Percentiles rank a stretch among this genome's conserved stretches.
Evolutionary conservation across 2,888 invertebrate species (phyloP).

Genomic region (Pyrgus malvae): DNA sequence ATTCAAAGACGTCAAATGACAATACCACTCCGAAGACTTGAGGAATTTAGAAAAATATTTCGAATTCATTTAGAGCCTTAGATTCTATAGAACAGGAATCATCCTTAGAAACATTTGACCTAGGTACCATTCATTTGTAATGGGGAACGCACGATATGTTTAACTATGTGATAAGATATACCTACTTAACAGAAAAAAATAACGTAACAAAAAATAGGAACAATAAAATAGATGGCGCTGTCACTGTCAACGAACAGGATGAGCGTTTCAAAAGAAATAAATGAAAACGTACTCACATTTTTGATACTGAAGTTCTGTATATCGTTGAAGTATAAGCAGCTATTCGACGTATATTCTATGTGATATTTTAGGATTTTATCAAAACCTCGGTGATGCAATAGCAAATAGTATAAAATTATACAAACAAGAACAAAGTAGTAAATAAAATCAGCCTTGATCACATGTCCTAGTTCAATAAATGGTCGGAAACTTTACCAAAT

Average conservation of each 20-base stretch:
- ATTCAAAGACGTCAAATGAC: conserved; percentile 6
- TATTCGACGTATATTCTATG: no score
- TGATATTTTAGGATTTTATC: no score
- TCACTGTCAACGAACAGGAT: no score
- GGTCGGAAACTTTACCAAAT: background rate
- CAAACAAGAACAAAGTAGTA: background rate
- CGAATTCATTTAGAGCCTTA: conserved; percentile 6
- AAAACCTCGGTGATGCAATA: no score
- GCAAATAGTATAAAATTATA: no score
- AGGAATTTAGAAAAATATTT: conserved; percentile 8
- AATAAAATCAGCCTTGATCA: background rate
- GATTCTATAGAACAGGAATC: background rate
- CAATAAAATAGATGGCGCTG: no score
- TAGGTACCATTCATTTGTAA: background rate
- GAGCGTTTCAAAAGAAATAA: no score
- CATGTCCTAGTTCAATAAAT: background rate
- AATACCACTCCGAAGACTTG: conserved; percentile 21
- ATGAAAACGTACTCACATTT: no score
- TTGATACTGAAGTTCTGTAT: no score
- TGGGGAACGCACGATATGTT: no score
- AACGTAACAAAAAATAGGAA: background rate
- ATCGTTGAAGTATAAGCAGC: no score
- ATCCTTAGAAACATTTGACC: background rate
- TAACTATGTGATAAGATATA: background rate
- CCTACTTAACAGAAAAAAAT: background rate